A percentile compares a stretch with the other conserved stretches of the same genome.
Conservation (phyloP, 1,140 invertebrate species). For the Sarcophaga peregrina region DNA sequence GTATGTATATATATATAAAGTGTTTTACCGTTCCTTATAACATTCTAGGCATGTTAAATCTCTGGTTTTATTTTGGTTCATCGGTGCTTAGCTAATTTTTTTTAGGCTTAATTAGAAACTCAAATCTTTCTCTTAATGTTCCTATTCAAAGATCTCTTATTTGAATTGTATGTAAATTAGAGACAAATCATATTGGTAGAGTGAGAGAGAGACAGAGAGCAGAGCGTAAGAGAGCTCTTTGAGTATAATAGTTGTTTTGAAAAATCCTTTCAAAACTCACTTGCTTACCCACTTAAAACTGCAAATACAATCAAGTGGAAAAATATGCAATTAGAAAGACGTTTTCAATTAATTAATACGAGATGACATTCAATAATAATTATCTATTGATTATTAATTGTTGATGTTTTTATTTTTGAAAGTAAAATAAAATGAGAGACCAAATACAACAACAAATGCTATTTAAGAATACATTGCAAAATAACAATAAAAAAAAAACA, state of each 20-base stretch:
- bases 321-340: constrained; percentile 24
- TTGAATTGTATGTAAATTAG: not conserved
- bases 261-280: constrained; percentile 28
- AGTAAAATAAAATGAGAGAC: no score
- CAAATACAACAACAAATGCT: no score
- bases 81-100: constrained; percentile 16
- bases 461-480: no score
- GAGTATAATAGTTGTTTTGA: not conserved
- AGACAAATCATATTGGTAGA: not conserved
- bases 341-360: not conserved
- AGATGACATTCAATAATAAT: not conserved
- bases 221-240: not conserved
- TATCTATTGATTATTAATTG: not conserved
- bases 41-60: constrained; percentile 27
- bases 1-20: not conserved
- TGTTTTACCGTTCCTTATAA: not conserved
- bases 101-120: no score
- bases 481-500: no score
- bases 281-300: constrained; percentile 25
- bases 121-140: not conserved
- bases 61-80: constrained; percentile 38
- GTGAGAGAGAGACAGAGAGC: no score
- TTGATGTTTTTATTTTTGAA: constrained; percentile 9
- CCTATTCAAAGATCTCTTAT: not conserved
- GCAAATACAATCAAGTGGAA: constrained; percentile 35